Conservation (phyloP, 2,888 invertebrate genomes). For the Aphidoletes aphidimyza region DNA sequence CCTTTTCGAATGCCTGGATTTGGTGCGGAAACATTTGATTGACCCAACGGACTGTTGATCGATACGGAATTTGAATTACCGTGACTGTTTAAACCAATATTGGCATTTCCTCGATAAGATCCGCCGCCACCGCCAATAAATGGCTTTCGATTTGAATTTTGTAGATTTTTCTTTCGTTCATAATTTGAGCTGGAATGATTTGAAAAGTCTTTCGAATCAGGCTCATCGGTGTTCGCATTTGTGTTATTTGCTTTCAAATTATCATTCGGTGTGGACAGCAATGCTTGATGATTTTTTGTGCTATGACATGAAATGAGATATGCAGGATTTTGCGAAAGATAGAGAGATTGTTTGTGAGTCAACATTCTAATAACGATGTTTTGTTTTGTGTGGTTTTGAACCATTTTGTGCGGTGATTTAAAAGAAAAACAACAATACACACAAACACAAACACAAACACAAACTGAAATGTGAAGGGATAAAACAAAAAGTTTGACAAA, state of each 20-base stretch:
- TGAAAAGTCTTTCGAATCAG: slow-evolving; percentile 26
- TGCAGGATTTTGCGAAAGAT: neutral
- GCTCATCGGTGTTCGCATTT: slow-evolving; percentile 20
- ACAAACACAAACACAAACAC: too few species aligned
- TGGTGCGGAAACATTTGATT: neutral
- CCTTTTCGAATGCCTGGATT: slow-evolving; percentile 44
- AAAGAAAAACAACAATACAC: too few species aligned
- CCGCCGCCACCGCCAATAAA: neutral
- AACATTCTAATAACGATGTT: too few species aligned
- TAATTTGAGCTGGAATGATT: slow-evolving; percentile 10
- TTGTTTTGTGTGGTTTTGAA: too few species aligned
- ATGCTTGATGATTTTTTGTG: slow-evolving; percentile 62
- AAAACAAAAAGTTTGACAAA: neutral
- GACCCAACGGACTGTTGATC: neutral
- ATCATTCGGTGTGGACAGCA: slow-evolving; percentile 64
- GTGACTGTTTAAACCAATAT: neutral
- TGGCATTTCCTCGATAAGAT: neutral
- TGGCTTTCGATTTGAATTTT: slow-evolving; percentile 33
- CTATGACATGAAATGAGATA: slow-evolving; percentile 31
- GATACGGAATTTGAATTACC: slow-evolving; percentile 21
- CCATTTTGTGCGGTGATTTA: too few species aligned
- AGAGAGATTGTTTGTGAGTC: too few species aligned
- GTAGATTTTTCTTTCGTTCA: slow-evolving; percentile 47
- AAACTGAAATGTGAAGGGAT: neutral
- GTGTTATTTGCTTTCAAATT: neutral